Evolutionary conservation across 2,888 invertebrate species (phyloP), one percentile per base, ranked within the genome.

Genomic region (Pammene fasciana): DNA sequence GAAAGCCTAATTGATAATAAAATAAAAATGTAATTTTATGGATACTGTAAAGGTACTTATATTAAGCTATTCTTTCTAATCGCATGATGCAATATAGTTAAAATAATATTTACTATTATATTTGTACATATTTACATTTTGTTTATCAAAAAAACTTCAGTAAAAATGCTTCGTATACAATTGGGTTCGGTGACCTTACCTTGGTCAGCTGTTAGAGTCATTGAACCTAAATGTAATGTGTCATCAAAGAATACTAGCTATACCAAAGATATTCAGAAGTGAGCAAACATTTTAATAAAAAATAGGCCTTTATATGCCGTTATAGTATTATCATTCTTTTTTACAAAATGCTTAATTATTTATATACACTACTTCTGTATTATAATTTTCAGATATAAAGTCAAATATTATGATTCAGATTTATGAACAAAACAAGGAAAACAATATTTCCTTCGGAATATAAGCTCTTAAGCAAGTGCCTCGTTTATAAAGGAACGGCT

Each of bases 171-270:
- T 13, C 0, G 26, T 26, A 52, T 52, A 26, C 13, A 26, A 18
- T 11, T 16, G 6, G 43, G 62, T 43, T 68, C 43, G 10, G 34
- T 50, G 43, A 57, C 48, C 48, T 62, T 48, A 60, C 55, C 46
- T 55, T 54, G 68, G 66, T 68, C 74, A 73, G 72, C 71, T 71
- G 76, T 57, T 72, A 65, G 54, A 72, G 74, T 76, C 72, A 72
- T 59, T 73, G 72, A 72, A 67, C 75, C 41, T 16, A 41, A 56
- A 56, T 50, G 50, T 57, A 14, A 50, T 52, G 50, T 34, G 61
- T 36, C 16, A 26, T 26, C 18, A 57, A 14, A 38, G 38, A 5
- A 41, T 14, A 56, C 52, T 13, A 48, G 26, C 18, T 13, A 50
- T 50, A 3, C 50, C 18, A 5, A 10, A 10, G 50, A 10, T 10